phyloP scores from a whole-genome alignment of 2,797 vertebrate species.

The Galago senegalensis region DNA sequence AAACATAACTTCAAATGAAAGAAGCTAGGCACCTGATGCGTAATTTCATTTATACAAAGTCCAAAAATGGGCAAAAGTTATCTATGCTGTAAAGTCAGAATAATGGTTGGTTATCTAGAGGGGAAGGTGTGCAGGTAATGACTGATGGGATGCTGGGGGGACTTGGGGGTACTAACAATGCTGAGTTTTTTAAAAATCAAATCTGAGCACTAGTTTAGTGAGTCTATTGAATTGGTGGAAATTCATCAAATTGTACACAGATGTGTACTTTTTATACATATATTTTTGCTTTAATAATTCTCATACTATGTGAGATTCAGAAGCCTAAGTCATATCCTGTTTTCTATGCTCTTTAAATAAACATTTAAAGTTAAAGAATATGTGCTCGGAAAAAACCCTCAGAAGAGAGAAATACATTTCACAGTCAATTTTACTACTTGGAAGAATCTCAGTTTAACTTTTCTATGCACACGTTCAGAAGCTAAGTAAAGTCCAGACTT shows the following conservation, averaged over 20 bases:
- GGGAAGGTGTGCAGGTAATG: neutral
- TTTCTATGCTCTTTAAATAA: slow-evolving; percentile 3
- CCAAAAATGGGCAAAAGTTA: slow-evolving; percentile 4
- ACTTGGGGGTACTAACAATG: neutral
- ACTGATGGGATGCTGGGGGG: too few relatives aligned
- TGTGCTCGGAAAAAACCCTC: slow-evolving; percentile 2
- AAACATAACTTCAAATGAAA: slow-evolving; percentile 50
- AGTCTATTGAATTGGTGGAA: slow-evolving; percentile 18
- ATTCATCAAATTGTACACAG: neutral
- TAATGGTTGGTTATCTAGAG: neutral
- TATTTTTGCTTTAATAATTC: neutral
- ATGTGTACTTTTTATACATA: neutral
- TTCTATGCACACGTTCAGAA: slow-evolving; percentile 49
- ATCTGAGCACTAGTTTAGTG: neutral
- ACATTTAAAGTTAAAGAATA: slow-evolving; percentile 3
- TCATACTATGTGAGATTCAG: slow-evolving; percentile 28
- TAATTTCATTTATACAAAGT: slow-evolving; percentile 9
- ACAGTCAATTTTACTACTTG: slow-evolving; percentile 49
- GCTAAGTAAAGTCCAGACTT: slow-evolving; percentile 9
- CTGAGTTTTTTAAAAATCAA: neutral
- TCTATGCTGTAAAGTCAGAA: neutral
- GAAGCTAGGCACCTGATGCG: neutral
- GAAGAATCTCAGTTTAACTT: slow-evolving; percentile 53
- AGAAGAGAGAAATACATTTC: neutral
- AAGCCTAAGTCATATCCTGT: neutral